A percentile compares a stretch with the other conserved stretches of the same genome.
These are phyloP conservation scores for Alectoris magna DNA, from an alignment of 2,797 vertebrate genomes.

Conservation along the genomic window DNA sequence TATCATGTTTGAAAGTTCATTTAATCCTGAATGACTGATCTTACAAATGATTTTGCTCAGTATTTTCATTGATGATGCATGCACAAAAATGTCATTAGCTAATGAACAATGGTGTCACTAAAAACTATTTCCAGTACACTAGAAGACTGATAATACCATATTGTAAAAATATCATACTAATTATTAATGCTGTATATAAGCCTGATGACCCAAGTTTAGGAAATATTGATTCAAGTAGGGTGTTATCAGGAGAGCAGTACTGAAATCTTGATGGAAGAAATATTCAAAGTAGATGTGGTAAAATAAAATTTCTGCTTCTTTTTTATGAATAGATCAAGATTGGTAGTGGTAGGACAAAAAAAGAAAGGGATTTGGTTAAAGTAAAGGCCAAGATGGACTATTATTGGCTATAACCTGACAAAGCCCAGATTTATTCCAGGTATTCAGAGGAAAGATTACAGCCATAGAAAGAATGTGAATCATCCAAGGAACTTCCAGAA, in stretches of 20 bases:
- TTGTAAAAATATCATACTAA: neutral
- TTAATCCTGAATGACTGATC: neutral
- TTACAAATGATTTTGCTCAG: neutral
- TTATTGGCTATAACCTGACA: neutral
- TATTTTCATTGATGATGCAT: neutral
- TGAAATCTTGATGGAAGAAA: neutral
- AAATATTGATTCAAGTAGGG: neutral
- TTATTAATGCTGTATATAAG: neutral
- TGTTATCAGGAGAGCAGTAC: neutral
- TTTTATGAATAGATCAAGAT: neutral
- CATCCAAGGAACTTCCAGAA: neutral
- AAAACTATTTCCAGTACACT: neutral
- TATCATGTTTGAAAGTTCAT: neutral
- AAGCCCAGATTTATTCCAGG: neutral
- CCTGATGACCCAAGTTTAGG: neutral
- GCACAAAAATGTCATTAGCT: neutral
- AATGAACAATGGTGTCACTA: neutral
- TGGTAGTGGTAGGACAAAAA: neutral
- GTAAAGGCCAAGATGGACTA: neutral
- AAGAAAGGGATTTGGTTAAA: neutral
- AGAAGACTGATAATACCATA: neutral
- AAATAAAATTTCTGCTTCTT: neutral
- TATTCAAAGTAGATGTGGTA: neutral
- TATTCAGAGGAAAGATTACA: neutral
- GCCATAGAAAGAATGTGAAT: neutral